Conservation (phyloP, 2,888 invertebrate species). For the Geotrupes spiniger region DNA sequence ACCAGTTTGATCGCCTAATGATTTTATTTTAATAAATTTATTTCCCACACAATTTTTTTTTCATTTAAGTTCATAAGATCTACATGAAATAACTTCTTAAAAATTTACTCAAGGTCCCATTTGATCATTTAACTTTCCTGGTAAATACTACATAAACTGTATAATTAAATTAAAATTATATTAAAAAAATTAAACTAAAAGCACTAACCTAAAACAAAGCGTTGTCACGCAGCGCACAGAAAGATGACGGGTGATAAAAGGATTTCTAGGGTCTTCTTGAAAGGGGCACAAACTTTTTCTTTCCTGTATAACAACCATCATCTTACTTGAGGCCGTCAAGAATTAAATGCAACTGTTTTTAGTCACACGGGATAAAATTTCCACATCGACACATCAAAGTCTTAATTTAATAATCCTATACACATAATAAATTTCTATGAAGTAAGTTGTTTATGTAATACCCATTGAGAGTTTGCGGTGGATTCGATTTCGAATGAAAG, state of each 20-base stretch:
- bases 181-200: conserved; percentile 36
- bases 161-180: conserved; percentile 23
- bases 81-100: too few species aligned
- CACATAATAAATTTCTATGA: too few species aligned
- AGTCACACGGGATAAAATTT: conserved; percentile 10
- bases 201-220: conserved; percentile 50
- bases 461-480: too few species aligned
- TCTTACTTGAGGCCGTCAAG: conserved; percentile 46
- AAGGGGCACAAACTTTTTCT: conserved; percentile 69
- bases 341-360: conserved; percentile 8
- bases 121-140: too few species aligned
- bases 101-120: too few species aligned
- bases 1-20: too few species aligned
- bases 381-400: conserved; percentile 11
- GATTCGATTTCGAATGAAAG: too few species aligned
- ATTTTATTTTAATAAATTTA: too few species aligned
- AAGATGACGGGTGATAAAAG: conserved; percentile 74
- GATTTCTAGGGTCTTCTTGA: conserved; percentile 74
- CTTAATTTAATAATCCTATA: too few species aligned
- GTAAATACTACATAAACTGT: conserved; percentile 22
- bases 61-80: too few species aligned
- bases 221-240: conserved; percentile 66
- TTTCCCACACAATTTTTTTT: too few species aligned
- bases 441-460: too few species aligned
- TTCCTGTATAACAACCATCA: conserved; percentile 54